These are phyloP conservation scores for Microtus oregoni DNA, from an alignment of 2,113 vertebrate genomes.

Conservation along the genomic window DNA sequence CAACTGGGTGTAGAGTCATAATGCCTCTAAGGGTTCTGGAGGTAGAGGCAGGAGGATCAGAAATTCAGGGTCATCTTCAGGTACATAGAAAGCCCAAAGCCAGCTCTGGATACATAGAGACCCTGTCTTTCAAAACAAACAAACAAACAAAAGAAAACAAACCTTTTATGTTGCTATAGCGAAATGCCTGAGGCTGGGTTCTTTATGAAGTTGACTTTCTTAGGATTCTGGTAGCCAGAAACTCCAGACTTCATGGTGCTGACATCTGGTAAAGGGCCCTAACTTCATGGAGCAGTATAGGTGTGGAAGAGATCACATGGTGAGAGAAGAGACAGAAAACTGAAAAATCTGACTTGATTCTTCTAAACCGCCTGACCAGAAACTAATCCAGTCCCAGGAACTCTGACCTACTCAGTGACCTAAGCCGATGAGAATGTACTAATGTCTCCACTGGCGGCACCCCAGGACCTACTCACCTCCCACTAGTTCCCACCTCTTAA, in stretches of 20 bases:
- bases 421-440: no score
- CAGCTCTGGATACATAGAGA: background rate
- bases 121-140: background rate
- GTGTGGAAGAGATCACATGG: background rate
- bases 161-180: background rate
- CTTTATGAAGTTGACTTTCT: background rate
- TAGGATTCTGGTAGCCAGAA: background rate
- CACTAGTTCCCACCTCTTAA: background rate
- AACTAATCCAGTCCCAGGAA: background rate
- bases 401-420: background rate
- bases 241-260: background rate
- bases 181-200: background rate
- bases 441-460: background rate
- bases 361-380: background rate
- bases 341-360: background rate
- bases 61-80: background rate
- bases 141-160: background rate
- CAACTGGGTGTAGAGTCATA: background rate
- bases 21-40: background rate
- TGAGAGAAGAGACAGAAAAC: background rate
- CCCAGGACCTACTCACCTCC: background rate
- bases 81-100: background rate
- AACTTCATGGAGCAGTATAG: background rate
- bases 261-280: background rate
- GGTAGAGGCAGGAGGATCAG: background rate